Evolutionary conservation across 1,140 invertebrate species (phyloP), one percentile per base, ranked within the genome.

Genomic region (Eriocheir sinensis): DNA sequence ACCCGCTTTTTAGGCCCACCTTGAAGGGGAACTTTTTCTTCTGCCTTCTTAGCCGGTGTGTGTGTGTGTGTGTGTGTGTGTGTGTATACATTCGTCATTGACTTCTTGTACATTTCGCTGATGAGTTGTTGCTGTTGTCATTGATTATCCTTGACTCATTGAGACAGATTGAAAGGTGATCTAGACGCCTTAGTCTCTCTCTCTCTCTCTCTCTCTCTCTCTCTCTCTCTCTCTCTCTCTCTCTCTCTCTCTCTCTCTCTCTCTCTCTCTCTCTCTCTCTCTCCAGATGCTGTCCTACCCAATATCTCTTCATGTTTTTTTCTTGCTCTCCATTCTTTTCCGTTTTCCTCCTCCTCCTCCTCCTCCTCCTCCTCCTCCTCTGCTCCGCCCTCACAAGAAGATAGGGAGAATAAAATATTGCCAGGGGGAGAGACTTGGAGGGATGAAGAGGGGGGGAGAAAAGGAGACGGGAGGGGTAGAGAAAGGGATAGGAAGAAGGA

Each of bases 21-120:
- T 2, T 40, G 27, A 36, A 17, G 9, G 1, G 27, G 6, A 53
- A 90, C 9, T 53, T 48, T 34, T 90, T 30, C 32, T 53, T 44
- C n/a, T 60, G 32, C 48, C 4, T 60, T 48, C 53, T 8, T 30
- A 30, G 21, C 53, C 17, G 0, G n/a, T 91, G 32, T 91, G 30
- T 60, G 53, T 53, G 60, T 8, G 53, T 91, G n/a, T 91, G 53
- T 91, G 53, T 91, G 53, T 91, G 30, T 53, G 53, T 91, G 53
- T 91, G 53, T 91, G 53, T 91, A 53, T 88, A 48, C 32, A 48
- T 36, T 85, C 32, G 17, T 17, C 38, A 27, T 85, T 36, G 17
- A 15, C 38, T n/a, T 85, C 30, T 36, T 3, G n/a, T 89, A 44
- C 48, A n/a, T 89, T 38, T 89, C 21, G 34, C 38, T 89, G 40